These are phyloP conservation scores for Trachymyrmex septentrionalis DNA, from an alignment of 1,140 invertebrate genomes.

Conservation along the genomic window DNA sequence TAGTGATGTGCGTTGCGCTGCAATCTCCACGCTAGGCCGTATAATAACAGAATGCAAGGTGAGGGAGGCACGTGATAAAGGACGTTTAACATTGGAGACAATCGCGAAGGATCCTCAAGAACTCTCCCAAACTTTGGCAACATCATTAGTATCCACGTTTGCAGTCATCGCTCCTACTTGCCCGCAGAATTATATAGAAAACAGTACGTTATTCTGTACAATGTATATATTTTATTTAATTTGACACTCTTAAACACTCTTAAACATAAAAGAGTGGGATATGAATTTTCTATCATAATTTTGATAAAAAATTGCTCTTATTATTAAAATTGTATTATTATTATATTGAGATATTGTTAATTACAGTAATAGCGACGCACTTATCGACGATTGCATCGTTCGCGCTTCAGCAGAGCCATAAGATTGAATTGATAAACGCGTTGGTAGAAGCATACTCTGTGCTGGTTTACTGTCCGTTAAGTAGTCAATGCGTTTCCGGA, in stretches of 20 bases:
- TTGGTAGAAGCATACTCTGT: conserved; percentile 90
- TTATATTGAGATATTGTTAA: conserved; percentile 11
- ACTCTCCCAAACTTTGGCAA: conserved; percentile 82
- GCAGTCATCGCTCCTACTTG: conserved; percentile 86
- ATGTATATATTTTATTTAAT: neutral
- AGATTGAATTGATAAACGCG: conserved; percentile 88
- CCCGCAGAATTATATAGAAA: conserved; percentile 87
- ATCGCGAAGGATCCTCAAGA: conserved; percentile 85
- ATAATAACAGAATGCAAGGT: conserved; percentile 88
- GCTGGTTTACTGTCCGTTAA: conserved; percentile 88
- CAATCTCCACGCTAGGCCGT: conserved; percentile 89
- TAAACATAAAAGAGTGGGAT: neutral
- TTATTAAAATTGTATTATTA: neutral
- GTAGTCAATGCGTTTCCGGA: conserved; percentile 85
- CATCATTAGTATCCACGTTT: conserved; percentile 86
- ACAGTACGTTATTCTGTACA: conserved; percentile 82
- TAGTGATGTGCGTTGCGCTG: conserved; percentile 89
- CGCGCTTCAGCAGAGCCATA: conserved; percentile 88
- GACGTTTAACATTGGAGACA: conserved; percentile 91
- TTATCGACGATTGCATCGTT: conserved; percentile 88
- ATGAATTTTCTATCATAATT: conserved; percentile 9
- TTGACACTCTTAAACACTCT: neutral
- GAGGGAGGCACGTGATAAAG: conserved; percentile 90
- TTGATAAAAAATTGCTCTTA: neutral
- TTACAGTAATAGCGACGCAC: conserved; percentile 89